Evolutionary conservation across 1,140 invertebrate species (phyloP).

Genomic region (Drusus annulatus): DNA sequence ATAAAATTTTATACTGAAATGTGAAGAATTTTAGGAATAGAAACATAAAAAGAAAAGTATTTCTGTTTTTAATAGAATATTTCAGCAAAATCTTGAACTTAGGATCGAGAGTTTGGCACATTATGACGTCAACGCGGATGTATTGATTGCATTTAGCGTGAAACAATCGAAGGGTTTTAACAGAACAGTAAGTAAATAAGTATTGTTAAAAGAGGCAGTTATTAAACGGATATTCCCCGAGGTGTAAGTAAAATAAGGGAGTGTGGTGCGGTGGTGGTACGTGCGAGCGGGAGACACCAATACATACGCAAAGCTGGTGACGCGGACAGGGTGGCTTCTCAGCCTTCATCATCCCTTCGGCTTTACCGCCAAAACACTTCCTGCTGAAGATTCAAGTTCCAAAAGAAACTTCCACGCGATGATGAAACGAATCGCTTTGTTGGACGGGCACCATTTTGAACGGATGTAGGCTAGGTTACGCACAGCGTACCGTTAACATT

Average conservation of each 20-base stretch:
- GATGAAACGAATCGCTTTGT: slow-evolving; percentile 44
- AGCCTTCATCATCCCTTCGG: neutral
- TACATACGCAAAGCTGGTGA: slow-evolving; percentile 4
- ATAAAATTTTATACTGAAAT: too few species aligned
- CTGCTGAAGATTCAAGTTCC: neutral
- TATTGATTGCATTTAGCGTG: too few species aligned
- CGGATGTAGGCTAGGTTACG: slow-evolving; percentile 70
- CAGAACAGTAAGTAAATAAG: too few species aligned
- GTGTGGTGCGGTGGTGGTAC: neutral
- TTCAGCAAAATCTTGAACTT: too few species aligned
- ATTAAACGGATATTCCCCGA: too few species aligned
- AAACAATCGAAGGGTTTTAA: too few species aligned
- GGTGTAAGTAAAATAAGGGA: neutral
- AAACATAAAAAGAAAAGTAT: too few species aligned
- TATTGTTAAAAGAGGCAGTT: too few species aligned
- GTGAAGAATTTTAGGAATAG: too few species aligned
- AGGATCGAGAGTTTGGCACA: too few species aligned
- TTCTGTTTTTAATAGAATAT: too few species aligned
- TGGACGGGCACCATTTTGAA: slow-evolving; percentile 75
- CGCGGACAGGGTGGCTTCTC: neutral
- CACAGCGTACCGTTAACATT: slow-evolving; percentile 67
- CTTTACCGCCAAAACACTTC: slow-evolving; percentile 23
- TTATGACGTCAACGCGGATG: too few species aligned
- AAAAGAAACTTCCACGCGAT: slow-evolving; percentile 33
- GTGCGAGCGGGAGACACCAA: neutral